Evolutionary conservation across 2,113 vertebrate species (phyloP), one percentile per base, ranked within the genome.

Genomic region (Indicator maculatus): DNA sequence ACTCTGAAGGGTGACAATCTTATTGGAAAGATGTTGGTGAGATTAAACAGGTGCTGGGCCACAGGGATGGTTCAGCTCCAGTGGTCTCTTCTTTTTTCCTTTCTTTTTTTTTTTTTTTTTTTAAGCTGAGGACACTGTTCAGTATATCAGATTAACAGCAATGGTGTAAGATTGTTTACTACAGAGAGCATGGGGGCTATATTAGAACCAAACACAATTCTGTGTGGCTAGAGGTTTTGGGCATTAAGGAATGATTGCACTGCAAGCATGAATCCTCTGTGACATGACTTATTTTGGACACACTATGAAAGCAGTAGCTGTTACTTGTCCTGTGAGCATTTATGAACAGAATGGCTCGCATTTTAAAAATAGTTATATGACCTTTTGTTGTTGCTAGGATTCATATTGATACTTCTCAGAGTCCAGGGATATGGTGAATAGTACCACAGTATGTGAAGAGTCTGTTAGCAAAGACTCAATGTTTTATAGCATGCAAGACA

Each of bases 301-400:
- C 56, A 4, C 41, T 90, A 2, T 93, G 83, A 78, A 83, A 87
- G 58, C 76, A 88, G 92, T 61, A 80, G 82, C 83, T 91, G 76
- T 96, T 94, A 83, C 81, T 91, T 93, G 74, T 83, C 56, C 71
- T 96, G 70, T 80, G 60, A 93, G 63, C 92, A 87, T 92, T 91
- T 93, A 80, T 65, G 59, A 90, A 75, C 71, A 90, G 58, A 67
- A 93, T 88, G 67, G 58, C 71, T 96, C 88, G 30, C 75, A 84
- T 95, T 95, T 96, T 83, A 92, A 82, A 94, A 94, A 94, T 65
- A 88, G 71, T 94, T 93, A 11, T 90, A 45, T 96, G 96, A 96
- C 91, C 89, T 96, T 97, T 96, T 96, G 55, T 92, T 82, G 76
- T 89, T 96, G 75, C 83, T 86, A 63, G 52, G 67, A 92, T 93